phyloP scores from a whole-genome alignment of 2,797 vertebrate species.

The Australoheros facetus region DNA sequence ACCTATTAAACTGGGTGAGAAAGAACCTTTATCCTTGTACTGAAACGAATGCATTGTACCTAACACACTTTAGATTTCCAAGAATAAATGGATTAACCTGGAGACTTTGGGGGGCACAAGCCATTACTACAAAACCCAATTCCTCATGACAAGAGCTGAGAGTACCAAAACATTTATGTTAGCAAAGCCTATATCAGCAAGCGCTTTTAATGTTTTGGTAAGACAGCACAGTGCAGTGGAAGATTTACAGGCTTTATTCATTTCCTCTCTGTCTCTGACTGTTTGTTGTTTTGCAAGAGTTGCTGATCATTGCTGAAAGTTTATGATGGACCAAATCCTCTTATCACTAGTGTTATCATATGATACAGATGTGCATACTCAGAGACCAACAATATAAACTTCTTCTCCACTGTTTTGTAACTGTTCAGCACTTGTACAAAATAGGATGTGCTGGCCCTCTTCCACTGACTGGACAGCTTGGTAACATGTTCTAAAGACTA shows the following conservation, averaged over 20 bases:
- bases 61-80: slow-evolving; percentile 26
- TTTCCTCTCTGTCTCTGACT: slow-evolving; percentile 31
- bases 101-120: slow-evolving; percentile 17
- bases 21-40: slow-evolving; percentile 32
- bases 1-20: slow-evolving; percentile 9
- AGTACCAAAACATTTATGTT: slow-evolving; percentile 31
- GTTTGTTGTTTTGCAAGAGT: slow-evolving; percentile 26
- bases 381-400: not conserved
- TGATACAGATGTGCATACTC: not conserved
- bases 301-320: slow-evolving; percentile 10
- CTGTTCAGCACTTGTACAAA: not conserved
- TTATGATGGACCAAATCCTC: not conserved
- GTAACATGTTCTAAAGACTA: not conserved
- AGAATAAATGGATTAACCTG: slow-evolving; percentile 18
- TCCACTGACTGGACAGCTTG: not conserved
- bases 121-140: slow-evolving; percentile 33
- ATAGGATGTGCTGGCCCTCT: not conserved
- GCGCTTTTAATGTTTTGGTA: slow-evolving; percentile 56
- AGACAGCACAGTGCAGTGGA: not conserved
- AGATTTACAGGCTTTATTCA: slow-evolving; percentile 43
- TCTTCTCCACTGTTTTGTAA: not conserved
- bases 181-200: slow-evolving; percentile 47
- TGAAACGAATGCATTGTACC: slow-evolving; percentile 29
- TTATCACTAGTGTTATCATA: not conserved
- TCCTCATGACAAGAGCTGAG: slow-evolving; percentile 42